Evolutionary conservation across 1,140 invertebrate genomes (phyloP).

Genomic region (Lutraria rhynchaena): DNA sequence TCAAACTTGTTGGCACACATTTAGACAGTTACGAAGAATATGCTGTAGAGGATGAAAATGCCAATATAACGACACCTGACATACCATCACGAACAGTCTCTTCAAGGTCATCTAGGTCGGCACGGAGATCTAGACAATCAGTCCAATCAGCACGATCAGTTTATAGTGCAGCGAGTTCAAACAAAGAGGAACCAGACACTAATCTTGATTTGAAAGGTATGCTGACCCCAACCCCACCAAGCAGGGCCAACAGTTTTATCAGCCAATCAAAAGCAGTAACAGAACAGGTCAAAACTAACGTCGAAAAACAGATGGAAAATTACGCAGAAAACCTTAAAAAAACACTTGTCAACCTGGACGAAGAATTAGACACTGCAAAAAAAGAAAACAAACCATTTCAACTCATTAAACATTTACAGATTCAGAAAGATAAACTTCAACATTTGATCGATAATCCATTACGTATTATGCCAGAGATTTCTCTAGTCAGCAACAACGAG

Average conservation of each 20-base stretch:
- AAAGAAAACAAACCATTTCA: conserved; percentile 36
- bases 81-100: conserved; percentile 14
- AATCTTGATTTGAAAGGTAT: conserved; percentile 24
- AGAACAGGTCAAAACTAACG: conserved; percentile 62
- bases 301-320: conserved; percentile 65
- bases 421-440: conserved; percentile 68
- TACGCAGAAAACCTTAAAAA: conserved; percentile 62
- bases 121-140: conserved; percentile 4
- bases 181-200: background rate
- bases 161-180: conserved; percentile 28
- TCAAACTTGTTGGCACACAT: conserved; percentile 80
- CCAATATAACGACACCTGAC: conserved; percentile 30
- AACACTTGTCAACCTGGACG: conserved; percentile 64
- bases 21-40: conserved; percentile 65
- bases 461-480: conserved; percentile 68
- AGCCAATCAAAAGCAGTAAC: conserved; percentile 48
- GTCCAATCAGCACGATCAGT: conserved; percentile 9
- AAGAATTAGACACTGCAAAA: conserved; percentile 59
- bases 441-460: conserved; percentile 68
- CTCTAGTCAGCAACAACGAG: conserved; percentile 71
- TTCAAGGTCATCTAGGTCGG: conserved; percentile 18
- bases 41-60: conserved; percentile 58
- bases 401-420: conserved; percentile 65
- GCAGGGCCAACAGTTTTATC: conserved; percentile 24
- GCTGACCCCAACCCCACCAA: conserved; percentile 30